Base-by-base conservation (phyloP, 2,888 invertebrate genomes). In the Hypomecis punctinalis region DNA sequence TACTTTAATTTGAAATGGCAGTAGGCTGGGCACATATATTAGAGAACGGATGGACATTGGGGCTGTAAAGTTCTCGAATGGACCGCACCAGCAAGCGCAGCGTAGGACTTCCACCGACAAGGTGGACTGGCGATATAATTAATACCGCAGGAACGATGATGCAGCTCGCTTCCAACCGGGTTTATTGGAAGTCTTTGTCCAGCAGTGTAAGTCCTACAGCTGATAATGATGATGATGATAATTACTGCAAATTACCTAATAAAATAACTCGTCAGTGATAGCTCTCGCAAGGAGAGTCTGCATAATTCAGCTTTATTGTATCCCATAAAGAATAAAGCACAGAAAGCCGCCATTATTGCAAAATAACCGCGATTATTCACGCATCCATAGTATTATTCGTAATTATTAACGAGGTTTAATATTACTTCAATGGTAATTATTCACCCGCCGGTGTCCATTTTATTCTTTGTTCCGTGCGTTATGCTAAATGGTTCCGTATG, bases 321-420 rank as follows among this genome's bases (percentile, higher is more conserved):
- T 60, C 13, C 39, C 59, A 60, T 64, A 63, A 63, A 63, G 54
- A 59, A 55, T 60, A 64, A 64, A 11, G 13, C 13, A 68, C 65
- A 68, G 70, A 67, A 71, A 72, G 67, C 63, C 63, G 61, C 61
- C 61, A 64, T 63, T 68, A 56, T 45, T 58, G 63, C 62, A 48
- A 64, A 46, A 56, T 56, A 61, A 43, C 60, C 39, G 52, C 56
- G 52, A 65, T 61, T 56, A 61, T 65, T 65, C 54, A 64, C 69
- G 66, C 67, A 66, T 68, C 58, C 67, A 66, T 57, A 61, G 40
- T 49, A 54, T 63, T 59, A 63, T 59, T 71, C 66, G 68, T 69
- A 61, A 71, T 23, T 23, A 23, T 23, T 23, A 23, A 23, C 23
- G 23, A 23, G 3, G 23, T 23, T 23, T 23, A 23, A 23, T 23